Evolutionary conservation across 2,113 vertebrate genomes (phyloP).

Genomic region (Noturus placidus): DNA sequence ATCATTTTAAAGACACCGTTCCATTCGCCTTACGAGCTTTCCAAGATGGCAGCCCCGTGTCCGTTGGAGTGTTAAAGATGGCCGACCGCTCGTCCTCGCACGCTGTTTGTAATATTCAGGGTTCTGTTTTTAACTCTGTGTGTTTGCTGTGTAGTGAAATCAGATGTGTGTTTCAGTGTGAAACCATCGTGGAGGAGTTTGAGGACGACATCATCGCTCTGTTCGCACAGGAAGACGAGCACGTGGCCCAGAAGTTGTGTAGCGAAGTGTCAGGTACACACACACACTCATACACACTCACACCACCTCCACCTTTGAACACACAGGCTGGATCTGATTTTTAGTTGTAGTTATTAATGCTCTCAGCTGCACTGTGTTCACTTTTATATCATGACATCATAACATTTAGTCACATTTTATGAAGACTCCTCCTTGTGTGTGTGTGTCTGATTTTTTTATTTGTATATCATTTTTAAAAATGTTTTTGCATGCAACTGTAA

Average conservation of each 20-base stretch:
- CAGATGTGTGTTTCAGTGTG: conserved; percentile 71
- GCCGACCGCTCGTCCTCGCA: conserved; percentile 10
- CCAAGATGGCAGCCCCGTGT: conserved; percentile 51
- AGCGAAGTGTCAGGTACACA: conserved; percentile 81
- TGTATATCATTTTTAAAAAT: neutral
- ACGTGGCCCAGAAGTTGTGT: conserved; percentile 82
- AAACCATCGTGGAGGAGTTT: conserved; percentile 80
- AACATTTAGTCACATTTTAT: neutral
- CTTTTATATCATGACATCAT: neutral
- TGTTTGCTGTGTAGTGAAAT: neutral
- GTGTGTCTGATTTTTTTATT: neutral
- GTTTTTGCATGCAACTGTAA: neutral
- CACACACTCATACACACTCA: conserved; percentile 54
- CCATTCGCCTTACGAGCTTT: conserved; percentile 1
- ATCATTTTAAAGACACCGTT: neutral
- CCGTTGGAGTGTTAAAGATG: conserved; percentile 42
- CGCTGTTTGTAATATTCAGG: neutral
- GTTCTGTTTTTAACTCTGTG: neutral
- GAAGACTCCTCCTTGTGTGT: neutral
- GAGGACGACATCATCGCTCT: conserved; percentile 85
- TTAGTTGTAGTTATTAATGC: neutral
- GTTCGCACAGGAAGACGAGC: conserved; percentile 72
- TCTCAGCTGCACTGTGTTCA: neutral
- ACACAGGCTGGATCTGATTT: neutral
- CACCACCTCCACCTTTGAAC: neutral